phyloP scores from a whole-genome alignment of 2,797 vertebrate species.

The Scarus forsteni region DNA sequence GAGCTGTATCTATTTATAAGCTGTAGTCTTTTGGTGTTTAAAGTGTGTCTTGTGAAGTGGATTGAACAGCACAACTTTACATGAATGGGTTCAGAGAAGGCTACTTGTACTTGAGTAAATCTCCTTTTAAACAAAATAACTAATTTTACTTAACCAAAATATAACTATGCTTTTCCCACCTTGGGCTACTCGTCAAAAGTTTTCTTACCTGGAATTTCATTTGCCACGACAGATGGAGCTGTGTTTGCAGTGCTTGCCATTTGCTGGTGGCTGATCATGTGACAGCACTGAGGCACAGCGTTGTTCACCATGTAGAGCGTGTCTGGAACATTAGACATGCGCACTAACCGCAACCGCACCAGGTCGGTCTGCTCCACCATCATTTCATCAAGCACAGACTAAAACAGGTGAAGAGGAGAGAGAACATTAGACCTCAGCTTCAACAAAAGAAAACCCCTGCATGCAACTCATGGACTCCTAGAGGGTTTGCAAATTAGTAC shows the following conservation, averaged over 20 bases:
- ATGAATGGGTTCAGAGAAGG: too few species aligned
- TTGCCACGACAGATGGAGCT: conserved; percentile 96
- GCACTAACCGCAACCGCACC: conserved; percentile 95
- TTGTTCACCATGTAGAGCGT: conserved; percentile 99
- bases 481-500: conserved; percentile 59
- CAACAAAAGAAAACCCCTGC: not conserved
- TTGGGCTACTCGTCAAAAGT: not conserved
- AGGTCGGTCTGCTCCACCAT: conserved; percentile 99
- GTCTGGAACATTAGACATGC: conserved; percentile 99
- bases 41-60: too few species aligned
- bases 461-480: conserved; percentile 49
- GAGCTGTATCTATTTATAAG: too few species aligned
- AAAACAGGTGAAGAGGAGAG: conserved; percentile 48
- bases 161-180: too few species aligned
- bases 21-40: too few species aligned
- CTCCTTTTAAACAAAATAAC: too few species aligned
- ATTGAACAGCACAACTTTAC: too few species aligned
- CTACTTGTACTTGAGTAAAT: too few species aligned
- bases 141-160: too few species aligned
- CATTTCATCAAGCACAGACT: conserved; percentile 98
- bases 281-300: conserved; percentile 96
- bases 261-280: conserved; percentile 97
- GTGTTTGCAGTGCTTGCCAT: conserved; percentile 87
- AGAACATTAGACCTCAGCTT: conserved; percentile 14
- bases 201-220: conserved; percentile 95